phyloP scores from a whole-genome alignment of 1,140 invertebrate genomes.

The Triops cancriformis region DNA sequence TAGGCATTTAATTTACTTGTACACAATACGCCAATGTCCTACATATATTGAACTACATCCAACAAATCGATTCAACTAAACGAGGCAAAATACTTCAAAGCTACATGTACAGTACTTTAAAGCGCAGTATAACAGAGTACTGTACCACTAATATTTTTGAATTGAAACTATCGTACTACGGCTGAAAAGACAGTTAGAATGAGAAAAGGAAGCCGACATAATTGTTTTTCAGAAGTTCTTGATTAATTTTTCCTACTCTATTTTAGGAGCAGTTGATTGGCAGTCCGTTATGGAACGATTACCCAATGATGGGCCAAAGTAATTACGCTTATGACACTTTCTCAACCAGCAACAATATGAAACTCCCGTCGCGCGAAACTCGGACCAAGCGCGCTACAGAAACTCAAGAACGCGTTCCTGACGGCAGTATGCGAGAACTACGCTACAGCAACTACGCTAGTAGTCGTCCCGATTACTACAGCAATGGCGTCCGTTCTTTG shows the following conservation, averaged over 20 bases:
- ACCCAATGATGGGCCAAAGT: slow-evolving; percentile 61
- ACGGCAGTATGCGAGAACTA: slow-evolving; percentile 17
- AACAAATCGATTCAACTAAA: too few relatives aligned
- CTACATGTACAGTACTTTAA: too few relatives aligned
- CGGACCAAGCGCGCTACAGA: background rate
- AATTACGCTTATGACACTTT: slow-evolving; percentile 81
- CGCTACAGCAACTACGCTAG: slow-evolving; percentile 25
- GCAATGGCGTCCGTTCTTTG: background rate
- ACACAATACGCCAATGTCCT: too few relatives aligned
- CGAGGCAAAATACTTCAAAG: too few relatives aligned
- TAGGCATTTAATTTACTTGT: too few relatives aligned
- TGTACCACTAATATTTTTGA: too few relatives aligned
- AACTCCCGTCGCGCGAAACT: background rate
- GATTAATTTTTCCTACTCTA: background rate
- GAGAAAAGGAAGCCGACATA: too few relatives aligned
- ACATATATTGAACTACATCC: too few relatives aligned
- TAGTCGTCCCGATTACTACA: background rate
- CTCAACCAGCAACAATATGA: slow-evolving; percentile 55
- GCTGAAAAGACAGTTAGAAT: too few relatives aligned
- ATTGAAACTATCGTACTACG: too few relatives aligned
- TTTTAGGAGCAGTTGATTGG: slow-evolving; percentile 69
- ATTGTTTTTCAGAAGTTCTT: too few relatives aligned
- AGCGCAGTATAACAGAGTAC: too few relatives aligned
- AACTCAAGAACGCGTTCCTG: background rate
- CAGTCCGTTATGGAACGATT: slow-evolving; percentile 77